Percentiles rank a stretch among this genome's conserved stretches.
phyloP scores from a whole-genome alignment of 2,888 invertebrate genomes.

The Geotrupes spiniger region DNA sequence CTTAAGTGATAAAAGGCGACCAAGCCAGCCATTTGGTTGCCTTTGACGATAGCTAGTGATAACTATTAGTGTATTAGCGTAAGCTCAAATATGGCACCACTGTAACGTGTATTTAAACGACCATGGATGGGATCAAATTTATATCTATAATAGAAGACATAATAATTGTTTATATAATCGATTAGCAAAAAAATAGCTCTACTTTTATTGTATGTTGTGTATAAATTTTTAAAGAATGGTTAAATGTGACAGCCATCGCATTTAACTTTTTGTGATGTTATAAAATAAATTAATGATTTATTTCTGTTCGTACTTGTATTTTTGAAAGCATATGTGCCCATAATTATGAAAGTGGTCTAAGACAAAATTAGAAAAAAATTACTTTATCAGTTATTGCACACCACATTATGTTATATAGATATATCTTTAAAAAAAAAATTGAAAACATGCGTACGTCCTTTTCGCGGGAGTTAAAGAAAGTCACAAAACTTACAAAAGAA shows the following conservation, averaged over 20 bases:
- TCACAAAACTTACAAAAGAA: too few species aligned
- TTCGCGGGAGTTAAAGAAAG: too few species aligned
- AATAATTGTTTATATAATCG: too few species aligned
- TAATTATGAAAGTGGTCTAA: too few species aligned
- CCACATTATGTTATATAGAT: too few species aligned
- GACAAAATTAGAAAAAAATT: too few species aligned
- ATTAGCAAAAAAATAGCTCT: neutral
- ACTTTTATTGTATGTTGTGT: constrained; percentile 2
- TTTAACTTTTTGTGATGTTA: constrained; percentile 4
- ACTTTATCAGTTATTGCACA: too few species aligned
- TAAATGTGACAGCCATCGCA: constrained; percentile 17
- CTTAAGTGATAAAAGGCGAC: constrained; percentile 5
- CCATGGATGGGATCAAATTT: constrained; percentile 3
- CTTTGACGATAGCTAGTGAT: constrained; percentile 25
- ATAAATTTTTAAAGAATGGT: constrained; percentile 1
- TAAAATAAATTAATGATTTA: constrained; percentile 1
- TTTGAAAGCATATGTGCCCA: neutral
- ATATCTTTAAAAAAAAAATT: too few species aligned
- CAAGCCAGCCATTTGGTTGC: constrained; percentile 43
- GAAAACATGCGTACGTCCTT: too few species aligned
- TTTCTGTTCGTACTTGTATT: neutral
- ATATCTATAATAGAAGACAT: too few species aligned
- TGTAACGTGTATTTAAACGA: constrained; percentile 12
- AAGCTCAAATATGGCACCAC: constrained; percentile 1
- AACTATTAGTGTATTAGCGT: neutral